Conservation (phyloP, 2,888 invertebrate species). For the Ethmia dodecea region DNA sequence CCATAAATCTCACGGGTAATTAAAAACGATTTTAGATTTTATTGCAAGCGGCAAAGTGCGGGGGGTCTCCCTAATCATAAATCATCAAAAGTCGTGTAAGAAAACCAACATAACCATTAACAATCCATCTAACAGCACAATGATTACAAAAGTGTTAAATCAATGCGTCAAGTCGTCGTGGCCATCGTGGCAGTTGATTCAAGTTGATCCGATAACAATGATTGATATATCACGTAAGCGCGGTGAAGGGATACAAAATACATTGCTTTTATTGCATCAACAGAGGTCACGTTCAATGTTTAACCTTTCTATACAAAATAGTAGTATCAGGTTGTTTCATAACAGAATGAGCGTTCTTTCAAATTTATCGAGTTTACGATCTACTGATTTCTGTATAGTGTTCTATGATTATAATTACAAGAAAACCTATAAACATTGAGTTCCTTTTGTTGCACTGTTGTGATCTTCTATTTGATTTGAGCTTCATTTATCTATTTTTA, state of each 20-base stretch:
- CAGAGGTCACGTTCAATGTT: slow-evolving; percentile 13
- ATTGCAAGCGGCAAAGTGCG: no score
- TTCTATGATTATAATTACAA: background rate
- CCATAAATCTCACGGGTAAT: no score
- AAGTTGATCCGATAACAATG: slow-evolving; percentile 26
- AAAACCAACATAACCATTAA: no score
- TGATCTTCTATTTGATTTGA: no score
- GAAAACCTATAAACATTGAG: background rate
- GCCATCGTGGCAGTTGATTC: slow-evolving; percentile 9
- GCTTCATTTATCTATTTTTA: no score
- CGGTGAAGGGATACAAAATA: slow-evolving; percentile 12
- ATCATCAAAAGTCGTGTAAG: no score
- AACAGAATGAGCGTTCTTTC: no score
- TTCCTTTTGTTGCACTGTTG: no score
- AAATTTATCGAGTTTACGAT: no score
- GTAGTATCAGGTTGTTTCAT: background rate
- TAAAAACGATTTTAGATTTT: no score
- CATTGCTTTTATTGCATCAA: slow-evolving; percentile 4
- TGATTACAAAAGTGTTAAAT: slow-evolving; percentile 18
- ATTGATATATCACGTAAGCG: slow-evolving; percentile 36
- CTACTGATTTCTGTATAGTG: background rate
- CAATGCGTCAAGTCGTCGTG: slow-evolving; percentile 21
- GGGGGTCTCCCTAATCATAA: no score
- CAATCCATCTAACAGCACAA: slow-evolving; percentile 3
- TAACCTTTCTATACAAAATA: slow-evolving; percentile 4